Base-by-base conservation (phyloP, 92 coral and sea anemone genomes). In the Virgularia gustaviana region DNA sequence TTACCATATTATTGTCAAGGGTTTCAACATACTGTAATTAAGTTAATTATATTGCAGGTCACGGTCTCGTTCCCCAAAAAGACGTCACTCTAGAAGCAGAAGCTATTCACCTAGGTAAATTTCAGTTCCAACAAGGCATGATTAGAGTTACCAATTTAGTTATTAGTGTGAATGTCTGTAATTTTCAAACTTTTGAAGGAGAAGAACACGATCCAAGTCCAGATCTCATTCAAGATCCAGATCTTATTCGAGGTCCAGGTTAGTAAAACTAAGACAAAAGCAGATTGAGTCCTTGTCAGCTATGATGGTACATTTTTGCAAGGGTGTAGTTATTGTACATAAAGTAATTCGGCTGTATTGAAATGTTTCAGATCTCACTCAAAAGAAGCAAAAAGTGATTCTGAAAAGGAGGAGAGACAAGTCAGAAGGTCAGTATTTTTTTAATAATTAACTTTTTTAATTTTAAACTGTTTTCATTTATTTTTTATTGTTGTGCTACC, bases 101-200 rank as follows among this genome's bases (percentile, higher is more conserved):
- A 79, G 88, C 36, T 76, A 55, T 10, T 89, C 97, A 18, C 95
- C 87, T 63, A 83, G 95, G 97, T 90, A 8, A 84, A 65, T n/a
- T 23, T 9, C 19, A 35, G 2, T 33, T 33, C 29, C 33, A 10
- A 4, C 18, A 9, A 56, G 61, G 23, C 11, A 47, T 47, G 3
- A 16, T 19, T 18, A 45, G 15, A 20, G 12, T 28, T 28, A 56
- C 8, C 35, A 56, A 16, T 25, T 9, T n/a, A 9, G 9, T 41
- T 41, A 9, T 1, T 43, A 20, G 60, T 53, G 19, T 1, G 23
- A 53, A n/a, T 57, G 63, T 57, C 12, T 31, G 13, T 10, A 23
- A 11, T 60, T 60, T 33, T 1, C 28, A 3, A 8, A 22, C 5
- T 52, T 3, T 3, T 22, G 31, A 22, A 52, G 16, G 28, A 27